These are phyloP conservation scores for Electrophaes corylata DNA, from an alignment of 2,888 invertebrate species.

Conservation along the genomic window DNA sequence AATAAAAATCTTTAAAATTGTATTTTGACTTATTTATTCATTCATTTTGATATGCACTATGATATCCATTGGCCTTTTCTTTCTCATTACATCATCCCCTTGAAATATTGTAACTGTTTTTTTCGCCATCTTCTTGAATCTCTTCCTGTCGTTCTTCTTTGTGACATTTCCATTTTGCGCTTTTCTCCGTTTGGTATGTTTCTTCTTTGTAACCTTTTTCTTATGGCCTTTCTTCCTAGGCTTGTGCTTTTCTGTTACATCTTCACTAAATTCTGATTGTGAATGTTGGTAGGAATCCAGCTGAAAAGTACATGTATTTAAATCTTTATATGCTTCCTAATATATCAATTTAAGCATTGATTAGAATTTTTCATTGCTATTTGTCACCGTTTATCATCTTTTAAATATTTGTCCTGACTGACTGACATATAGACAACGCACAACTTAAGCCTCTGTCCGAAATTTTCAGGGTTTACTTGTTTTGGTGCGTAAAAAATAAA, in stretches of 20 bases:
- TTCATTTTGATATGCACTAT: slow-evolving; percentile 31
- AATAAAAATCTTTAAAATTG: neutral
- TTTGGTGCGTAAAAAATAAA: too few relatives aligned
- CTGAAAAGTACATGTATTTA: neutral
- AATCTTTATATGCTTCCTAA: too few relatives aligned
- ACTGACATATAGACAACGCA: too few relatives aligned
- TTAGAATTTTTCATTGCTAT: too few relatives aligned
- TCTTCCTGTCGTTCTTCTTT: slow-evolving; percentile 2
- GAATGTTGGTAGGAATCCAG: neutral
- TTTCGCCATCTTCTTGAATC: slow-evolving; percentile 9
- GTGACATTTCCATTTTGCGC: neutral
- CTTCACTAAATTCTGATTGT: slow-evolving; percentile 7
- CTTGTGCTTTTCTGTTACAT: slow-evolving; percentile 1
- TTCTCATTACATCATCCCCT: neutral
- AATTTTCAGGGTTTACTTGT: too few relatives aligned
- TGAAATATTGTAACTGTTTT: neutral
- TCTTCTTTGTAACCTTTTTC: slow-evolving; percentile 1
- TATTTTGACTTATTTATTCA: neutral
- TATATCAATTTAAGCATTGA: too few relatives aligned
- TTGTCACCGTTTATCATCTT: too few relatives aligned
- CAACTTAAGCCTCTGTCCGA: too few relatives aligned
- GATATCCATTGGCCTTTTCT: slow-evolving; percentile 18
- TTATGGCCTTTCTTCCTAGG: too few relatives aligned
- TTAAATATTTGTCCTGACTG: too few relatives aligned
- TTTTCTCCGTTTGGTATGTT: neutral